These are phyloP conservation scores for Ochotona princeps DNA, from an alignment of 2,113 vertebrate genomes.

Conservation along the genomic window DNA sequence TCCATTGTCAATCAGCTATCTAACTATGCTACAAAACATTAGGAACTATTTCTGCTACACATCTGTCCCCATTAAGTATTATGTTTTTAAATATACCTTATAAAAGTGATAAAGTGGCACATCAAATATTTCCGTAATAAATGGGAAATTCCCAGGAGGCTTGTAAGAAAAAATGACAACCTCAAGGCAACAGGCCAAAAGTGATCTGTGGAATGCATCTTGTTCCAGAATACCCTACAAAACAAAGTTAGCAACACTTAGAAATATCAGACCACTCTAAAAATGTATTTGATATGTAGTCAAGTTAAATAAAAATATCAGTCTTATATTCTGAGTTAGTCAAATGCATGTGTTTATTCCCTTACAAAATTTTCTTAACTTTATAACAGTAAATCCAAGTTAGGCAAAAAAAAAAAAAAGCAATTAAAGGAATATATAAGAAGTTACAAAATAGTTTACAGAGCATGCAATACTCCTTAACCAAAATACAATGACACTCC, in stretches of 20 bases:
- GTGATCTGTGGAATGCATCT: constrained; percentile 94
- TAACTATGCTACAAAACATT: no score
- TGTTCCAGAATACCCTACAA: constrained; percentile 93
- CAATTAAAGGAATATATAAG: not conserved
- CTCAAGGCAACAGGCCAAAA: constrained; percentile 94
- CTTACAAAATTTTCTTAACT: not conserved
- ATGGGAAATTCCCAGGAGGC: constrained; percentile 93
- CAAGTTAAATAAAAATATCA: constrained; percentile 35
- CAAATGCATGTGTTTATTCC: constrained; percentile 36
- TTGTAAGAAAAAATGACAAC: constrained; percentile 94
- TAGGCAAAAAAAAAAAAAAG: constrained; percentile 18
- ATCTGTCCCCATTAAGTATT: not conserved
- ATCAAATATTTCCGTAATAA: constrained; percentile 90
- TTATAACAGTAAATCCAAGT: not conserved
- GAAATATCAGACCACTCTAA: constrained; percentile 27
- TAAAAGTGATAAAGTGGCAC: constrained; percentile 96
- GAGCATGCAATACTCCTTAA: not conserved
- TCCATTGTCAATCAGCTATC: no score
- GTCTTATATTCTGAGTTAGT: not conserved
- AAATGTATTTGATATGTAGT: not conserved
- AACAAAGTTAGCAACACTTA: constrained; percentile 66
- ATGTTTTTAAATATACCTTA: constrained; percentile 88
- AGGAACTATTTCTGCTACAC: no score
- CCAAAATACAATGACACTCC: not conserved
- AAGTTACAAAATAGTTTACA: constrained; percentile 54